A percentile compares a stretch with the other conserved stretches of the same genome.
These are phyloP conservation scores for Adrianichthys oophorus DNA, from an alignment of 2,797 vertebrate genomes.

Conservation along the genomic window DNA sequence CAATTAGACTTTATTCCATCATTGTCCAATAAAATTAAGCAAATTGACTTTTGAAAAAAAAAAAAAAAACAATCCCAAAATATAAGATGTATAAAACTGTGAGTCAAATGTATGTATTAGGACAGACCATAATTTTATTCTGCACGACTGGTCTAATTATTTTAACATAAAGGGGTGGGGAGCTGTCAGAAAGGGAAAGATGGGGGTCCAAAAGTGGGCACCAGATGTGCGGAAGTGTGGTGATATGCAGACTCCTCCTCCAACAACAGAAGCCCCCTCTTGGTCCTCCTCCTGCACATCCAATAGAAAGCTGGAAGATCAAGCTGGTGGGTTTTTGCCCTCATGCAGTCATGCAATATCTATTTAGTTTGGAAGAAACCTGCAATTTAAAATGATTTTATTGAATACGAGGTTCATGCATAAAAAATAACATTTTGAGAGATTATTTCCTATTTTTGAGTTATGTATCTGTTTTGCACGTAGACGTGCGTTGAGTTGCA, in stretches of 20 bases:
- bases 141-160: conserved; percentile 11
- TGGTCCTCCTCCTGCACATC: conserved; percentile 10
- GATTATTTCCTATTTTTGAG: background rate
- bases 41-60: too few relatives aligned
- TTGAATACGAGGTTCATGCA: too few relatives aligned
- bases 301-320: conserved; percentile 16
- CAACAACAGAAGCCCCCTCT: conserved; percentile 13
- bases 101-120: too few relatives aligned
- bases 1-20: too few relatives aligned
- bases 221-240: conserved; percentile 73
- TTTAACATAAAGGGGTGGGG: background rate
- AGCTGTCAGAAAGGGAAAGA: background rate
- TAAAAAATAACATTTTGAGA: background rate
- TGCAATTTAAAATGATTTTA: background rate
- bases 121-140: too few relatives aligned
- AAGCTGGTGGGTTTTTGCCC: conserved; percentile 10
- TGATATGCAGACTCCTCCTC: conserved; percentile 49
- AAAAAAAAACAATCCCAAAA: too few relatives aligned
- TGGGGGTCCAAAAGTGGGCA: conserved; percentile 47
- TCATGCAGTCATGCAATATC: background rate
- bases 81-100: too few relatives aligned
- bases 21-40: too few relatives aligned
- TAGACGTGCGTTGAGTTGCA: conserved; percentile 4
- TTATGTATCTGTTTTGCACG: conserved; percentile 6
- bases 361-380: background rate